Conservation (phyloP, 2,797 vertebrate genomes). For the Epinephelus malabaricus region DNA sequence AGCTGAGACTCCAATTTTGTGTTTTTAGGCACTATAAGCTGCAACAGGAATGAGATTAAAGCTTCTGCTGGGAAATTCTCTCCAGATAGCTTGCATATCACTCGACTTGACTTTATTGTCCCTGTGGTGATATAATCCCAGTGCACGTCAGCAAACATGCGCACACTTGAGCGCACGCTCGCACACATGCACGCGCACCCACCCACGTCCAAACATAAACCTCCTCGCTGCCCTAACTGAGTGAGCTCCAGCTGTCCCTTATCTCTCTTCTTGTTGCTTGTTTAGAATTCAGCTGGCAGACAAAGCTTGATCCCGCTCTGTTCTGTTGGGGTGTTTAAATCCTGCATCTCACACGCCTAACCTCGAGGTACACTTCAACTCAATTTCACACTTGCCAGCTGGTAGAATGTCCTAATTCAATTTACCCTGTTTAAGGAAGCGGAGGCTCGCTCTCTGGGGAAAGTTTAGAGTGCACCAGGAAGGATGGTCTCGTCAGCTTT, state of each 20-base stretch:
- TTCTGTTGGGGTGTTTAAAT: constrained; percentile 76
- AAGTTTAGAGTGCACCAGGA: constrained; percentile 69
- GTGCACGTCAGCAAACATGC: constrained; percentile 56
- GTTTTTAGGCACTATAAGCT: constrained; percentile 63
- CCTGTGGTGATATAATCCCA: constrained; percentile 71
- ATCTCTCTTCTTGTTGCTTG: constrained; percentile 69
- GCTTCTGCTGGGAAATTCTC: constrained; percentile 68
- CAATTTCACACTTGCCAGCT: constrained; percentile 85
- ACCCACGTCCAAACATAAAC: constrained; percentile 59
- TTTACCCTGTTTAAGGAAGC: constrained; percentile 82
- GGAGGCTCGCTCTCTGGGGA: constrained; percentile 68
- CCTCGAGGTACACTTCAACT: constrained; percentile 81
- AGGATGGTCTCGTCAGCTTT: constrained; percentile 69
- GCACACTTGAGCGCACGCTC: constrained; percentile 51
- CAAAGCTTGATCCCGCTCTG: constrained; percentile 64
- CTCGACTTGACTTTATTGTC: constrained; percentile 73
- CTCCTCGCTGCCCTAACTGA: constrained; percentile 49
- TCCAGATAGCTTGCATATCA: constrained; percentile 74
- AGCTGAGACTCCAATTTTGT: constrained; percentile 61
- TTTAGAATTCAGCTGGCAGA: constrained; percentile 76
- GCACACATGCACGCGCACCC: constrained; percentile 42
- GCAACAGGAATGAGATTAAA: constrained; percentile 70
- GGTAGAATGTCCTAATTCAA: constrained; percentile 85
- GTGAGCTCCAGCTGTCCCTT: constrained; percentile 64
- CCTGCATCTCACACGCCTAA: constrained; percentile 72